Evolutionary conservation across 2,113 vertebrate genomes (phyloP).

Genomic region (Pogona vitticeps): DNA sequence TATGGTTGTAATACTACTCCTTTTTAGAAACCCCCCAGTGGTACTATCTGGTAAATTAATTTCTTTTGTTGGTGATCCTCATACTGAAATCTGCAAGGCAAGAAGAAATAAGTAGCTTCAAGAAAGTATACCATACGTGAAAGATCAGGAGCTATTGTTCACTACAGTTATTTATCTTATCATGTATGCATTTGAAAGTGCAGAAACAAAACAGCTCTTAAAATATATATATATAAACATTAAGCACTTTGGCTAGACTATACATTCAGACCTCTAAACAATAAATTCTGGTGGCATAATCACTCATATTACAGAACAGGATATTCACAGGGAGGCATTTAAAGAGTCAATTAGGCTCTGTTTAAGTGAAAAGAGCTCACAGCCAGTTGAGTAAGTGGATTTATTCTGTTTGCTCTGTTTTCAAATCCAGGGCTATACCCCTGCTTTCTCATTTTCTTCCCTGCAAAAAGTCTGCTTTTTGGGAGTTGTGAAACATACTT

Average conservation of each 20-base stretch:
- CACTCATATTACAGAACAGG: conserved; percentile 70
- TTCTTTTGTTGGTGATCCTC: conserved; percentile 68
- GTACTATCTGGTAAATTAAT: conserved; percentile 67
- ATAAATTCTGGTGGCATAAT: conserved; percentile 73
- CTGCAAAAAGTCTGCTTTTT: conserved; percentile 64
- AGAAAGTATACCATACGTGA: conserved; percentile 66
- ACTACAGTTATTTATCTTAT: conserved; percentile 68
- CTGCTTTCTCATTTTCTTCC: conserved; percentile 60
- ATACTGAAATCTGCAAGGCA: conserved; percentile 68
- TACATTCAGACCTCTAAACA: conserved; percentile 69
- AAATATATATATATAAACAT: conserved; percentile 72
- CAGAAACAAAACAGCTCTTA: conserved; percentile 66
- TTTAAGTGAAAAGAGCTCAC: conserved; percentile 73
- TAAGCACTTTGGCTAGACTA: conserved; percentile 65
- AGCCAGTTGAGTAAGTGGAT: conserved; percentile 69
- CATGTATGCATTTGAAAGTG: conserved; percentile 64
- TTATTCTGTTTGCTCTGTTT: conserved; percentile 67
- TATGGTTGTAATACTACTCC: conserved; percentile 68
- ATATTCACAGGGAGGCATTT: conserved; percentile 71
- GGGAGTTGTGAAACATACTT: conserved; percentile 59
- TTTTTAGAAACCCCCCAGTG: conserved; percentile 68
- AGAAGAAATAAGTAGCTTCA: conserved; percentile 60
- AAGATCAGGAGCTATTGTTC: conserved; percentile 70
- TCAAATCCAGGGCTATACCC: conserved; percentile 56
- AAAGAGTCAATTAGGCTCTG: conserved; percentile 73